These are phyloP conservation scores for Hypomecis atomaria DNA, from an alignment of 2,888 invertebrate species.

Conservation along the genomic window DNA sequence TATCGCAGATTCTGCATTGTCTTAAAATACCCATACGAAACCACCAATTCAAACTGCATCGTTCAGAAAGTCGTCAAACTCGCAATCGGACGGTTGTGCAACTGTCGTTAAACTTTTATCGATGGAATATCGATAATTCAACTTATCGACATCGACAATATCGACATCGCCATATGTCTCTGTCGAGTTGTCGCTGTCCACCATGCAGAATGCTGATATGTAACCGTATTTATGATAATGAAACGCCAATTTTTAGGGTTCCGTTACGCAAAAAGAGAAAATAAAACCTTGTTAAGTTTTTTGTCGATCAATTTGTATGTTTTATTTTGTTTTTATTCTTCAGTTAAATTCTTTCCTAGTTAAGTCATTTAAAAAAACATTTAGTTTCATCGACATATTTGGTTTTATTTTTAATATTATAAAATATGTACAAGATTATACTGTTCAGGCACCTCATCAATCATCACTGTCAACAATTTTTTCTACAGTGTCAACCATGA, in stretches of 20 bases:
- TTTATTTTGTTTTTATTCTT: no score
- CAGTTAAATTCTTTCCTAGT: no score
- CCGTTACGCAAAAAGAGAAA: no score
- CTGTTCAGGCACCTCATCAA: no score
- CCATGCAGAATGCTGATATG: conserved; percentile 11
- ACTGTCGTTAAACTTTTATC: conserved; percentile 28
- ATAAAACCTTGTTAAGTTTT: no score
- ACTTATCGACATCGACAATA: conserved; percentile 15
- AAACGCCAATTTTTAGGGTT: conserved; percentile 17
- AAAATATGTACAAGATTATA: no score
- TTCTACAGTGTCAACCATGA: no score
- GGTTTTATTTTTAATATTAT: no score
- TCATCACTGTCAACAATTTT: no score
- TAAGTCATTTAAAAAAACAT: no score
- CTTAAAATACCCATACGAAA: neutral
- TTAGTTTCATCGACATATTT: no score
- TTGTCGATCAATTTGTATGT: no score
- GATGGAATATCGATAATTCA: conserved; percentile 27
- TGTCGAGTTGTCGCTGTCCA: conserved; percentile 25
- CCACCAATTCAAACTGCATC: conserved; percentile 7
- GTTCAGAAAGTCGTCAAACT: conserved; percentile 15
- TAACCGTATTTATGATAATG: conserved; percentile 24
- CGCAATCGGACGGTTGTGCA: conserved; percentile 3
- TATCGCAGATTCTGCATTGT: neutral
- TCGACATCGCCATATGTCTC: conserved; percentile 22